phyloP scores from a whole-genome alignment of 2,797 vertebrate species.

The Characodon lateralis region DNA sequence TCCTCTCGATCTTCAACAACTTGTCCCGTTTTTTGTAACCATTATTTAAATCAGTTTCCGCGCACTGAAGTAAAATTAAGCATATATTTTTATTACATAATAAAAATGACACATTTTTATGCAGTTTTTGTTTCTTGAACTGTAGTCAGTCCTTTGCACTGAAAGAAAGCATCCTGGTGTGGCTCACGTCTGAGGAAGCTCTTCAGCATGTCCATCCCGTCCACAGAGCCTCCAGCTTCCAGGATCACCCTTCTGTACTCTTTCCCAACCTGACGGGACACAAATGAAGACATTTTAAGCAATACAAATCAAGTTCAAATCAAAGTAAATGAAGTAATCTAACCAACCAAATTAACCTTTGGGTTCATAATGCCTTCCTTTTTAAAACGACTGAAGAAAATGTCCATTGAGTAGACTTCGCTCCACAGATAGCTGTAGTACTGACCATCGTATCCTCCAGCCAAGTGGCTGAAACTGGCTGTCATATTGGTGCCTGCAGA shows the following conservation, averaged over 20 bases:
- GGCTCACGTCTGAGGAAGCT: constrained; percentile 90
- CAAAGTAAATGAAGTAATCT: neutral
- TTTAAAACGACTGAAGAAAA: constrained; percentile 93
- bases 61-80: neutral
- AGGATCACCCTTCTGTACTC: constrained; percentile 92
- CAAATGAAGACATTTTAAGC: neutral
- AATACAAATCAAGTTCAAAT: neutral
- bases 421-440: constrained; percentile 98
- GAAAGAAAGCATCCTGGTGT: constrained; percentile 90
- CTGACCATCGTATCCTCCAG: constrained; percentile 81
- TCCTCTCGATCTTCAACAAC: neutral
- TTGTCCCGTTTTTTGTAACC: too few species aligned
- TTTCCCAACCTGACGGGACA: constrained; percentile 83
- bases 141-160: constrained; percentile 87
- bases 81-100: neutral
- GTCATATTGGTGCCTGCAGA: constrained; percentile 92
- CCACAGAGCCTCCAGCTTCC: constrained; percentile 90
- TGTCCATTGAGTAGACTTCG: constrained; percentile 95
- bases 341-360: constrained; percentile 76
- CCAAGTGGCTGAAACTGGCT: constrained; percentile 74
- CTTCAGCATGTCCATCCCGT: constrained; percentile 91
- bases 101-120: neutral
- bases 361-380: constrained; percentile 92
- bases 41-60: neutral
- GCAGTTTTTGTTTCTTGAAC: constrained; percentile 26